Evolutionary conservation across 37 sponge, comb jelly and placozoan genomes (phyloP), one percentile per base, ranked within the genome.

Genomic region (Haliclona indistincta): DNA sequence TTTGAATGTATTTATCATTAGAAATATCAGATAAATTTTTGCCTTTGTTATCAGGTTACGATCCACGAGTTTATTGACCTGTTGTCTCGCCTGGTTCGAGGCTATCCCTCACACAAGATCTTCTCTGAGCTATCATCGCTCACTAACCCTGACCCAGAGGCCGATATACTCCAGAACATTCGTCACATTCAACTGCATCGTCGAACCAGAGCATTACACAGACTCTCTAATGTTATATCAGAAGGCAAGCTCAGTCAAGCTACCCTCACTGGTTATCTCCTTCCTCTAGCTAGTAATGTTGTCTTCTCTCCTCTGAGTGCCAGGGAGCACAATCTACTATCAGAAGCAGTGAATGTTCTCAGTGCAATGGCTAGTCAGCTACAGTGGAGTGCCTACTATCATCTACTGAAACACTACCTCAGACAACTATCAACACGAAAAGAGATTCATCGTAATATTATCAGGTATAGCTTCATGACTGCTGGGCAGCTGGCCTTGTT

Each of bases 131-230:
- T 95, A 68, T 5, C 39, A 10, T 28, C 43, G 30, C 85, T 93
- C 52, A 60, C 56, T 47, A 43, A 80, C 67, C 28, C 37, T 19
- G 86, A 96, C 41, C 77, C 88, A 0, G 97, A 96, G 38, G 88
- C 64, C 4, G 97, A 96, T 55, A 87, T 96, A 74, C 93, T 96
- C 72, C 78, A 90, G 58, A 96, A 96, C 67, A 35, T 96, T 15
- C 41, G 69, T 4, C 97, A 96, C 71, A 81, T 96, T 58, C 97
- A 96, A 78, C 81, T 87, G 0, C 93, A 91, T 54, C 63, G 93
- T 1, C 64, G 93, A 42, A 83, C 83, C 4, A 82, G 76, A 47
- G 91, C 95, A 17, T 58, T 87, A 30, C 58, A 81, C 7, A 75
- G 67, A 39, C 74, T 94, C 20, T 60, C 88, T 7, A 39, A 20